Conservation (phyloP, 2,888 invertebrate species). For the Cantharis rufa region DNA sequence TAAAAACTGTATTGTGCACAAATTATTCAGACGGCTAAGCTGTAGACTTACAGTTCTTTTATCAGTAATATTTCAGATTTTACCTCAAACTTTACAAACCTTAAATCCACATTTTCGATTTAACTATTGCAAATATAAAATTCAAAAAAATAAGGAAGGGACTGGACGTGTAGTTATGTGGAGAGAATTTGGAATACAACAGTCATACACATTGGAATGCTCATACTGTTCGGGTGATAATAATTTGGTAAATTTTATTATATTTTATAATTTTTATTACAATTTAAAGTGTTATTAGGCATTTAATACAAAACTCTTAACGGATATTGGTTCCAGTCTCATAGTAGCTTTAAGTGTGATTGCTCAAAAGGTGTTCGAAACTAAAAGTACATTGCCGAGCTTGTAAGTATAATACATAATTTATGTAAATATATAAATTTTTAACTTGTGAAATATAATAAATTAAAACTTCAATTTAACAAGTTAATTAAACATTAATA, state of each 20-base stretch:
- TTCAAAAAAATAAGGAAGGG: conserved; percentile 77
- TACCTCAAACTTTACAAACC: conserved; percentile 33
- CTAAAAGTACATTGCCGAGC: background rate
- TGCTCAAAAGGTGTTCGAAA: conserved; percentile 11
- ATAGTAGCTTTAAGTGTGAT: conserved; percentile 34
- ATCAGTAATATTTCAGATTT: conserved; percentile 20
- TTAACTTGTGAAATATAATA: too few species aligned
- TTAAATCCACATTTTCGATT: conserved; percentile 35
- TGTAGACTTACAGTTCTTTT: background rate
- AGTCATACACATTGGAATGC: conserved; percentile 84
- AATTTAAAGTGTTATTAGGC: conserved; percentile 30
- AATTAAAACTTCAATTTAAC: too few species aligned
- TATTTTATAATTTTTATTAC: background rate
- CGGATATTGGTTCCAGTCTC: conserved; percentile 40
- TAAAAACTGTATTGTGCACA: background rate
- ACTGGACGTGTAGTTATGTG: conserved; percentile 85
- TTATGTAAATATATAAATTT: too few species aligned
- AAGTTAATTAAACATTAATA: too few species aligned
- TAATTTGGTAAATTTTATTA: conserved; percentile 33
- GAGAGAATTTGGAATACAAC: conserved; percentile 78
- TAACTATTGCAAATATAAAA: conserved; percentile 60
- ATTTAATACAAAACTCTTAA: conserved; percentile 39
- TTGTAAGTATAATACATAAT: conserved; percentile 1
- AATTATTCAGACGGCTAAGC: background rate
- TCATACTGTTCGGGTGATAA: conserved; percentile 67